Evolutionary conservation across 2,797 vertebrate genomes (phyloP), one percentile per base, ranked within the genome.

Genomic region (Acanthurus leucopareius): DNA sequence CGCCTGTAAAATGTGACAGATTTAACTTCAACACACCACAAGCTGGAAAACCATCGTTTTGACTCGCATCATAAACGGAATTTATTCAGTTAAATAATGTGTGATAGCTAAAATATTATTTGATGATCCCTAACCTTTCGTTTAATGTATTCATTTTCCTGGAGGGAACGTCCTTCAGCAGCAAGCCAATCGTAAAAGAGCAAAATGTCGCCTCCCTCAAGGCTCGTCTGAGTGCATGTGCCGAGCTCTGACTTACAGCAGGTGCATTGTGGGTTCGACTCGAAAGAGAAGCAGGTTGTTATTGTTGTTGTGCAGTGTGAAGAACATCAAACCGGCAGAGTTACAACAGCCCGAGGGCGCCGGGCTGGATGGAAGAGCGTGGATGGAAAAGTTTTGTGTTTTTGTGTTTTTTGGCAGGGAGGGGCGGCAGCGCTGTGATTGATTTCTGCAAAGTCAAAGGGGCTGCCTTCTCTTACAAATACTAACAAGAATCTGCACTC

Each of bases 331-430:
- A 79, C 71, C 74, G 49, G 84, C 80, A 62, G 82, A 88, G 86
- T 73, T 88, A 86, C 88, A 89, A 51, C 80, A 86, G 89, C 91
- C 88, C 13, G 58, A 84, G 84, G 91, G 73, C 8, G 42, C 69
- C 61, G 13, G 53, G 69, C 54, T 80, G 75, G 69, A 80, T 74
- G 73, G 82, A 79, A 69, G 69, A 58, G 74, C 80, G 70, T 65
- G 88, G 85, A 85, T 63, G 60, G 84, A 71, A 76, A 86, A 83
- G 73, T 84, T 87, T 71, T 63, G 16, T 63, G 35, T 80, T 82
- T 69, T 75, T n/a, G n/a, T n/a, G n/a, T 45, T 69, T 82, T 77
- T 78, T 38, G 56, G 65, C 67, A 32, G 49, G 75, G 62, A 63
- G 77, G 67, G 61, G 64, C 45, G 3, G 73, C 44, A 4, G 53